Evolutionary conservation across 2,797 vertebrate genomes (phyloP).

Genomic region (Paedocypris micromegethes): DNA sequence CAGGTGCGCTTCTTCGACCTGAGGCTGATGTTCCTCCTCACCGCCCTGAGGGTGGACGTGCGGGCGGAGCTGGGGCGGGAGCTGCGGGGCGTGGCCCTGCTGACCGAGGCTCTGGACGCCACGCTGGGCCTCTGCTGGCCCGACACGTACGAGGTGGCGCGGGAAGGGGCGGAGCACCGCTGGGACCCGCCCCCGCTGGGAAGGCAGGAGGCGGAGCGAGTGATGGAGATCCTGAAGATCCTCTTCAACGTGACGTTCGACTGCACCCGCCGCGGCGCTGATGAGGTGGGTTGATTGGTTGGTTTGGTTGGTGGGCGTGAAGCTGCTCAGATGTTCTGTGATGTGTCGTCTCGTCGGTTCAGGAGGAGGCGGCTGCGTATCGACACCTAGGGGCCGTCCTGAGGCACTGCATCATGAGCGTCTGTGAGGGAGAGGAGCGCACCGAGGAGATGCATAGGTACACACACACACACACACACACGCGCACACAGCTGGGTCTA

Average conservation of each 20-base stretch:
- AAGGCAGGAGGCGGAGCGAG: slow-evolving; percentile 75
- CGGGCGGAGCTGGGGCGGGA: slow-evolving; percentile 79
- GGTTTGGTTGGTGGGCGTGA: neutral
- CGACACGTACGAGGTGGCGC: slow-evolving; percentile 68
- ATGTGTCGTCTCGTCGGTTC: slow-evolving; percentile 12
- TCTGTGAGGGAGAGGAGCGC: slow-evolving; percentile 77
- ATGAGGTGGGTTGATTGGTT: slow-evolving; percentile 70
- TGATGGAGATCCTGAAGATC: slow-evolving; percentile 91
- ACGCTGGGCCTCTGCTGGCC: slow-evolving; percentile 72
- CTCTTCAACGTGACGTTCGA: slow-evolving; percentile 92
- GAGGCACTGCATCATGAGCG: slow-evolving; percentile 83
- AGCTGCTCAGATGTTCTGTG: no score
- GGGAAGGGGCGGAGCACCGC: slow-evolving; percentile 51
- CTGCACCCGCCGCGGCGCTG: slow-evolving; percentile 72
- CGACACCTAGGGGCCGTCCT: slow-evolving; percentile 81
- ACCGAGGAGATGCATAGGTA: slow-evolving; percentile 90
- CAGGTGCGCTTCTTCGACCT: slow-evolving; percentile 85
- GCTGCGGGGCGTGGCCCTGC: slow-evolving; percentile 77
- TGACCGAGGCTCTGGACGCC: slow-evolving; percentile 77
- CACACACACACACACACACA: slow-evolving; percentile 2
- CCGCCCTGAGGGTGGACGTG: slow-evolving; percentile 77
- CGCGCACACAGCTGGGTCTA: neutral
- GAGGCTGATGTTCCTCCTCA: slow-evolving; percentile 84
- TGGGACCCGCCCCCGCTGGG: slow-evolving; percentile 65
- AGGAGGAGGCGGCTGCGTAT: slow-evolving; percentile 85